Evolutionary conservation across 2,113 vertebrate species (phyloP), one percentile per base, ranked within the genome.

Genomic region (Rhinogobius similis): DNA sequence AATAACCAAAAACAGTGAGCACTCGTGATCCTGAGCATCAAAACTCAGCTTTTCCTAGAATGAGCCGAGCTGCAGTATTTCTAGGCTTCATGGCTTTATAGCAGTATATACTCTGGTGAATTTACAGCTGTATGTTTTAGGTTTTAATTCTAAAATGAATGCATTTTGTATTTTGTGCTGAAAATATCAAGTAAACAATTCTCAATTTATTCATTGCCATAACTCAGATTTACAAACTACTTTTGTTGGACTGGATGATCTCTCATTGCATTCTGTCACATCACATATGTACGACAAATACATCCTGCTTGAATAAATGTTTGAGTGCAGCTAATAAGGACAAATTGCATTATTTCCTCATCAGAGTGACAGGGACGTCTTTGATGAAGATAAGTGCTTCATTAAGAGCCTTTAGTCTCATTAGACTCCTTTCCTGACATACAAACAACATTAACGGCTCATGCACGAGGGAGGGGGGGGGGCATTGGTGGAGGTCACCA

Each of bases 381-480:
- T 48, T 67, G 46, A 77, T 68, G 58, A 67, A 55, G 21, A 64
- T 39, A 55, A 64, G 8, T 29, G 58, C 68, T 27, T 32, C 48
- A 62, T 75, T 39, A 61, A 4, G 63, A 13, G 1, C 6, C 53
- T 10, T 63, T 39, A 67, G 48, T 44, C 61, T 70, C 36, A 36
- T 74, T 75, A 73, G 68, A 72, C 44, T 36, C 63, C 55, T 27
- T 62, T 39, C 26, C 18, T 64, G 46, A 24, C 27, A 52, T 65
- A 67, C 53, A 32, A 50, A 55, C 58, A 13, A 20, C n/a, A 62
- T 53, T 41, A 39, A 36, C 36, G 13, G 1, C 14, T 61, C 58
- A 61, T 50, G 39, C 56, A 23, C 5, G 24, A 32, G 27, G 16
- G 16, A 21, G 6, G 26, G 8, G 58, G 29, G 58, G 58, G 58